Percentiles rank a stretch among this genome's conserved stretches.
Evolutionary conservation across 2,797 vertebrate species (phyloP).

Genomic region (Malacoctenus gilli): DNA sequence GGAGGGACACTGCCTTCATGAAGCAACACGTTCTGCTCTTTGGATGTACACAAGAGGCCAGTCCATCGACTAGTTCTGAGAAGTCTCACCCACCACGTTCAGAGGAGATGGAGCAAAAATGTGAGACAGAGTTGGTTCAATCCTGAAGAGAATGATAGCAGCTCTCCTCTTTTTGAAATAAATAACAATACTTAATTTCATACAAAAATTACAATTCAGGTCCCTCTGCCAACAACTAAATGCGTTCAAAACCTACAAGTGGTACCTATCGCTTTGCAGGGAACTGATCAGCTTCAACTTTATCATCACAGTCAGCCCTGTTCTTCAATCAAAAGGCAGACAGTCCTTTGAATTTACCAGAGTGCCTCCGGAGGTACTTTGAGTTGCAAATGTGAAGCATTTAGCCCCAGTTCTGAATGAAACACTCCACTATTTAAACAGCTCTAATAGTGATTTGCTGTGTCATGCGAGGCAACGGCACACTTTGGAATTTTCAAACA

Average conservation of each 20-base stretch:
- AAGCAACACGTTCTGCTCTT: conserved; percentile 16
- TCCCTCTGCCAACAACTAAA: conserved; percentile 27
- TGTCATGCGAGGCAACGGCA: conserved; percentile 10
- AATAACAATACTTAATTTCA: conserved; percentile 42
- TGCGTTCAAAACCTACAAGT: conserved; percentile 19
- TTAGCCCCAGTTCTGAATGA: conserved; percentile 2
- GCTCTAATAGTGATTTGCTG: conserved; percentile 20
- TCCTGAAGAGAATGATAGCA: conserved; percentile 22
- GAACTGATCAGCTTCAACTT: conserved; percentile 1
- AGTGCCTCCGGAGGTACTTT: background rate
- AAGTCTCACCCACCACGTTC: conserved; percentile 30
- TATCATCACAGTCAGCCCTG: background rate
- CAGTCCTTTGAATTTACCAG: conserved; percentile 13
- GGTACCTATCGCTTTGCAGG: background rate
- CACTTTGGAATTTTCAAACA: conserved; percentile 27
- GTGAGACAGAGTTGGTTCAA: conserved; percentile 1
- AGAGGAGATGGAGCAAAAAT: conserved; percentile 14
- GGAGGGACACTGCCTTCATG: background rate
- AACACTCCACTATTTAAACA: conserved; percentile 17
- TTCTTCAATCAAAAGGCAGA: background rate
- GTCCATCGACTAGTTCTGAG: conserved; percentile 29
- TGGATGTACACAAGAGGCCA: background rate
- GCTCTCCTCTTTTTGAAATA: conserved; percentile 17
- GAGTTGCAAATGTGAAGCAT: conserved; percentile 2
- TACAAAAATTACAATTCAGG: too few species aligned